Evolutionary conservation across 2,888 invertebrate species (phyloP), one percentile per base, ranked within the genome.

Genomic region (Deilephila elpenor): DNA sequence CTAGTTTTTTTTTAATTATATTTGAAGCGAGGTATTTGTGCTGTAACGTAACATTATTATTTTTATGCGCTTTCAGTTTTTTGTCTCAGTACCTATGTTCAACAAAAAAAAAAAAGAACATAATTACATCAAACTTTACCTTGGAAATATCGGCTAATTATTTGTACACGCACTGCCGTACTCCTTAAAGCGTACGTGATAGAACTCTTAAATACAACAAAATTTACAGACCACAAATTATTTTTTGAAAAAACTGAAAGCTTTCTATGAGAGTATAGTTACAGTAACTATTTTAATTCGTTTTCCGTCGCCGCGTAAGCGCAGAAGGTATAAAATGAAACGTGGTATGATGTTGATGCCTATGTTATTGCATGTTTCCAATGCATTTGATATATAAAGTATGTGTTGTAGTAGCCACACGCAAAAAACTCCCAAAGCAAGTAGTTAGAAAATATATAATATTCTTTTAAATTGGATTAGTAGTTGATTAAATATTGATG

Each of bases 241-340:
- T 37, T 59, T 37, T 20, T n/a, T 17, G 0, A 17, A 59, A 71
- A 20, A 83, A 81, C 81, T 83, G 81, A 79, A 80, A 82, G 79
- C 71, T n/a, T 71, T 71, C 29, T 67, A 74, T 72, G 86, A 85
- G 87, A 85, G 73, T 84, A 84, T 84, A 86, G 88, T 85, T 89
- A 86, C 88, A 89, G 89, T 89, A 82, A 84, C 82, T 62, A 34
- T 77, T 74, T 80, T 37, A 56, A 51, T 51, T 60, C 44, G 11
- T 19, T 14, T 19, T 51, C 14, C 29, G 61, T 37, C 61, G 51
- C 51, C 51, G 51, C 29, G 29, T 17, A 32, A 32, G n/a, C 71
- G n/a, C 51, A 71, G 51, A 67, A 82, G 82, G 81, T 86, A 83
- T 75, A 80, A 72, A 77, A 75, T 72, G 73, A 78, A 73, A 74